These are phyloP conservation scores for Orientallactaga bullata DNA, from an alignment of 2,113 vertebrate genomes.

Conservation along the genomic window DNA sequence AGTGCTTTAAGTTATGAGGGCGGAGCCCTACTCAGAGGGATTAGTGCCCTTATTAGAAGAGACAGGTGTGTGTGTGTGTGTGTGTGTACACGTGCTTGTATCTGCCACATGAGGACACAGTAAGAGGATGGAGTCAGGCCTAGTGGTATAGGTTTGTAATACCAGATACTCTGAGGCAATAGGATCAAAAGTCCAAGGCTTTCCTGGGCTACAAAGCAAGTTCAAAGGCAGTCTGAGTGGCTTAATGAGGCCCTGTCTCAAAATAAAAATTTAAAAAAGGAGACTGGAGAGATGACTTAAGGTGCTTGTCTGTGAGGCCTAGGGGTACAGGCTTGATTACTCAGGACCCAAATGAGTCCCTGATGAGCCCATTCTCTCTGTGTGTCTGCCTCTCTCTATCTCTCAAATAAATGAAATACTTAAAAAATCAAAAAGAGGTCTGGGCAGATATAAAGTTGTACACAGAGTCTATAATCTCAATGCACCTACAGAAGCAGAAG, in stretches of 20 bases:
- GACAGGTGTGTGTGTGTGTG: background rate
- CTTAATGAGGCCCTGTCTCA: background rate
- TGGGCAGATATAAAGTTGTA: no score
- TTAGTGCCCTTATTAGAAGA: background rate
- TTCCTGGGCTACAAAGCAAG: background rate
- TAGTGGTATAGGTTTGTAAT: background rate
- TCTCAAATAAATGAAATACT: no score
- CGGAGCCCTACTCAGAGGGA: background rate
- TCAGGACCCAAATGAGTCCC: no score
- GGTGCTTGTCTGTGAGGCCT: no score
- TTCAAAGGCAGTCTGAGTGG: background rate
- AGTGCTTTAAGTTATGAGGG: background rate
- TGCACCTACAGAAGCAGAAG: no score
- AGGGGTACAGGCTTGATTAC: no score
- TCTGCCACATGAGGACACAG: background rate
- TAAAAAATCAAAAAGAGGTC: no score
- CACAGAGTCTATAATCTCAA: no score
- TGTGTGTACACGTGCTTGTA: no score
- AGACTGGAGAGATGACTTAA: no score
- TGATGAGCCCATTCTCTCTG: no score
- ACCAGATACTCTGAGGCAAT: background rate
- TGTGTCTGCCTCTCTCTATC: no score
- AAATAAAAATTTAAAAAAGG: background rate
- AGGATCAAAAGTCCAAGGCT: background rate
- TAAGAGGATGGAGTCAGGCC: background rate